Evolutionary conservation across 64 coral and sea anemone genomes (phyloP), one percentile per base, ranked within the genome.

Genomic region (Pocillopora verrucosa): DNA sequence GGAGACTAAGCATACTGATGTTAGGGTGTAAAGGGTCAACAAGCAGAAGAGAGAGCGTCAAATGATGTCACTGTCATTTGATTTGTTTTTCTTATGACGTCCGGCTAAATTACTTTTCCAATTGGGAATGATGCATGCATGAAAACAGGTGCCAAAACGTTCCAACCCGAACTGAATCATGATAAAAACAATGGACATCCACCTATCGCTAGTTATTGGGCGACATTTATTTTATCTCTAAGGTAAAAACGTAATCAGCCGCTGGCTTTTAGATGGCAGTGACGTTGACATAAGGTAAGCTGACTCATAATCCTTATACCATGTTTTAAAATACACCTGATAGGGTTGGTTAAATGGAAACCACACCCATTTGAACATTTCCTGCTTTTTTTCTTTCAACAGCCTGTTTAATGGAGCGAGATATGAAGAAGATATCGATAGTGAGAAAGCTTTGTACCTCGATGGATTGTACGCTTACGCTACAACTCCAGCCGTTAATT

Each of bases 401-500:
- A 83, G 80, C 10, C 51, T 83, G 7, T 4, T 17, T 1, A 34
- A 83, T 62, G 80, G 80, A 9, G 69, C 80, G 25, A 77, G 34
- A 30, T 91, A 91, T 34, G 65, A 68, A 76, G 16, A 73, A 10
- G 60, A 74, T 20, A 24, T 3, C 41, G 57, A 76, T 3, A 81
- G 89, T 51, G 38, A 13, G 60, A 76, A 67, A 13, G 16, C 37
- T 26, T 73, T 91, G 30, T 60, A 34, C 2, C 61, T 91, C 10
- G 64, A 76, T 36, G 80, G 81, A 10, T 10, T 36, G 45, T 58
- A 59, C 7, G 59, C 89, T 11, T 84, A 76, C 19, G 88, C 76
- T 19, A 35, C 22, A 19, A 58, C 77, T 0, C 88, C 88, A 17
- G 88, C 88, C 1, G 35, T 65, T 34, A 61, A 72, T 9, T 80